Evolutionary conservation across 2,113 vertebrate species (phyloP), one percentile per base, ranked within the genome.

Genomic region (Upupa epops): DNA sequence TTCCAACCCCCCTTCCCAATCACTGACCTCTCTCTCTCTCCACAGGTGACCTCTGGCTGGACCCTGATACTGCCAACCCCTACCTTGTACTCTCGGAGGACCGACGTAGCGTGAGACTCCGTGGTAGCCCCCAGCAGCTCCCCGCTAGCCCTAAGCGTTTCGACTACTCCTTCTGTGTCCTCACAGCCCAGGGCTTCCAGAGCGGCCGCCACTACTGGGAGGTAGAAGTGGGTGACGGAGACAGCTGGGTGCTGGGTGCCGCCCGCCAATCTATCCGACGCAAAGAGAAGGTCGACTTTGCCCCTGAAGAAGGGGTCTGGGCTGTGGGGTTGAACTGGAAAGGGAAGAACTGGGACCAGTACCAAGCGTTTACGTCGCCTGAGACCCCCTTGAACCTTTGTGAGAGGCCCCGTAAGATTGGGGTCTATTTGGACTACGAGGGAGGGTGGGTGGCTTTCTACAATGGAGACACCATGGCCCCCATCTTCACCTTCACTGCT

Each of bases 171-270:
- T 96, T 96, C 68, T 95, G 89, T 24, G 96, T 97, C 2, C 32
- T 97, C 73, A 93, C 94, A 2, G 34, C 82, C 0, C 91, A 96
- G 51, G 96, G 96, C 3, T 97, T 96, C 20, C 2, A 24, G 0
- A 31, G 91, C 0, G 97, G 97, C 29, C 66, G 95, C 12, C 95
- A 96, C 51, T 97, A 94, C 74, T 97, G 97, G 97, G 96, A 97
- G 34, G 97, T 97, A 52, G 95, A 97, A 42, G 96, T 97, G 51
- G 95, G 91, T 1, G 96, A 96, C 0, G 95, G 95, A 0, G 93
- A 94, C 75, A 96, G 96, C 25, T 97, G 97, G 97, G 96, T 91
- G 5, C 49, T 97, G 66, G 97, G 97, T 0, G 96, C 92, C 0
- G 96, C 95, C 4, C 90, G 86, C 1, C 90, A 95, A 24, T 96